phyloP scores from a whole-genome alignment of 2,888 invertebrate genomes.

The Chrysotoxum bicinctum region DNA sequence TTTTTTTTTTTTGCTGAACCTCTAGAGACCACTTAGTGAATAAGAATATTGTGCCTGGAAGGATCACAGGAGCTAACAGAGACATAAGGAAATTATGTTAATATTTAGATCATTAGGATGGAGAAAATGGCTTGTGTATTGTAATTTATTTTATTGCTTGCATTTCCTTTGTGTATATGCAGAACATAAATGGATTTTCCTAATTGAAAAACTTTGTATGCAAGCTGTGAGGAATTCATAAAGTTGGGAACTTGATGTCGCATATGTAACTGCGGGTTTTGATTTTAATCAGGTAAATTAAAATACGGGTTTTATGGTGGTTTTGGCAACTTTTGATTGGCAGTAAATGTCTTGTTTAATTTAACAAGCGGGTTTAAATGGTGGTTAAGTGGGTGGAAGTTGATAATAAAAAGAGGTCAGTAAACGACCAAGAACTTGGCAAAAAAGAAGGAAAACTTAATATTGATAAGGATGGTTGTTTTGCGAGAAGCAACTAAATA shows the following conservation, averaged over 20 bases:
- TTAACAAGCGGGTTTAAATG: background rate
- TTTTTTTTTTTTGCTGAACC: background rate
- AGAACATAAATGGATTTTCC: constrained; percentile 7
- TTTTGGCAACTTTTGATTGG: background rate
- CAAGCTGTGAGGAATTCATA: constrained; percentile 11
- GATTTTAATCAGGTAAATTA: constrained; percentile 6
- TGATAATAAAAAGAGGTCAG: background rate
- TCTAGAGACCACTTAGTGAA: constrained; percentile 24
- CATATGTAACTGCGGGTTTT: background rate
- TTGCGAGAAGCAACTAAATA: background rate
- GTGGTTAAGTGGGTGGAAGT: background rate
- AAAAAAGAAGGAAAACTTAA: background rate
- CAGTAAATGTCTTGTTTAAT: constrained; percentile 2
- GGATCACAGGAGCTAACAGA: constrained; percentile 17
- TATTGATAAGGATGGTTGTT: background rate
- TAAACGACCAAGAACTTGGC: background rate
- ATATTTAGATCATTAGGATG: constrained; percentile 45
- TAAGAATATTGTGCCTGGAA: constrained; percentile 9
- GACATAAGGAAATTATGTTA: constrained; percentile 56
- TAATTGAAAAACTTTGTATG: constrained; percentile 34
- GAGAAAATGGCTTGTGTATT: constrained; percentile 44
- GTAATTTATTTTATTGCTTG: constrained; percentile 50
- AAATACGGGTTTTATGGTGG: background rate
- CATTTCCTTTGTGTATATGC: constrained; percentile 46
- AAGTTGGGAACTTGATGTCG: background rate